Percentiles rank a stretch among this genome's conserved stretches.
Evolutionary conservation across 2,113 vertebrate genomes (phyloP).

Genomic region (Grallaria varia): DNA sequence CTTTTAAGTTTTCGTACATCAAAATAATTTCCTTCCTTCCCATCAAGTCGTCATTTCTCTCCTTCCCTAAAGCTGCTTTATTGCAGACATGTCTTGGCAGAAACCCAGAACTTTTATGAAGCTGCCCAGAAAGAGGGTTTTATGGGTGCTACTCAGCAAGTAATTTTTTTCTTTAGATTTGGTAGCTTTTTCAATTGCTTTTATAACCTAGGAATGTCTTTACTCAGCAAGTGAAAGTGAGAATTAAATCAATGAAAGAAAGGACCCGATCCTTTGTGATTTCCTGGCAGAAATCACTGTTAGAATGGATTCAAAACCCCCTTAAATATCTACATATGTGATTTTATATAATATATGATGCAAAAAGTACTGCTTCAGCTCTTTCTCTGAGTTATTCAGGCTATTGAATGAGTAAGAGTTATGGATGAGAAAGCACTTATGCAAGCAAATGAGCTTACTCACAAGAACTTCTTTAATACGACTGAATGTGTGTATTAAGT

Average conservation of each 20-base stretch:
- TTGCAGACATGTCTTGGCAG: slow-evolving; percentile 16
- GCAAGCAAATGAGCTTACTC: slow-evolving; percentile 10
- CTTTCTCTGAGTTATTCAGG: background rate
- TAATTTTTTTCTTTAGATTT: slow-evolving; percentile 7
- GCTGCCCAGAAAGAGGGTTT: slow-evolving; percentile 14
- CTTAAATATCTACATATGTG: background rate
- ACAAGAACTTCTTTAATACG: background rate
- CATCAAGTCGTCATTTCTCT: background rate
- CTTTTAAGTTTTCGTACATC: background rate
- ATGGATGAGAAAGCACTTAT: background rate
- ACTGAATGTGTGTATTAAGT: background rate
- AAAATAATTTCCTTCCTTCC: slow-evolving; percentile 31
- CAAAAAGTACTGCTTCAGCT: background rate
- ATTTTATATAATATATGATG: background rate
- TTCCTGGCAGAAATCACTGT: background rate
- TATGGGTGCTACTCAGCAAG: slow-evolving; percentile 39
- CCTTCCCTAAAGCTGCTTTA: slow-evolving; percentile 24
- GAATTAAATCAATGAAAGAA: slow-evolving; percentile 18
- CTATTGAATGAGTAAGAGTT: background rate
- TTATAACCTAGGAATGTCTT: slow-evolving; percentile 20
- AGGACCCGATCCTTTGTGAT: background rate
- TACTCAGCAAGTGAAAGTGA: background rate
- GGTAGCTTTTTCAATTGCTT: slow-evolving; percentile 27
- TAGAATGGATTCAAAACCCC: background rate
- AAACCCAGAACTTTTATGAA: slow-evolving; percentile 33